Evolutionary conservation across 1,140 invertebrate genomes (phyloP), one percentile per base, ranked within the genome.

Genomic region (Brachionus rotundiformis): DNA sequence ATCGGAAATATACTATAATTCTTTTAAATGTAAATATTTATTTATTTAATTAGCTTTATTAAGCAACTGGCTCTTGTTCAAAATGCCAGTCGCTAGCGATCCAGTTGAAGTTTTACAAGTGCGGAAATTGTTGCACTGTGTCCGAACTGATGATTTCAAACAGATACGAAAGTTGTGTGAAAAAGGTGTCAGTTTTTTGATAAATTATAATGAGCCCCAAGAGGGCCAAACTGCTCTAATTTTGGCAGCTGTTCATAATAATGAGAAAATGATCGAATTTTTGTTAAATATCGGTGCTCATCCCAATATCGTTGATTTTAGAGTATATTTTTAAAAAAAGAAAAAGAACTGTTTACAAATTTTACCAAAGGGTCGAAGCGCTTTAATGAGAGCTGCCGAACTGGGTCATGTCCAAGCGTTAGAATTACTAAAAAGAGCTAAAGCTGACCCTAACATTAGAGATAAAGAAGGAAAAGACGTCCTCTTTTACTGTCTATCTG

Each of bases 391-490:
- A 80, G 87, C 88, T 27, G 86, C 87, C 23, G 87, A 88, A 81
- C 86, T 85, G 83, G 88, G 88, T 4, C 86, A 88, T 84, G 84
- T 87, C 5, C 84, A 88, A 82, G 87, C 87, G 76, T 71, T 89
- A 33, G 85, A 87, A 73, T 84, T 85, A 59, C 71, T 89, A 33
- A 83, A 85, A 23, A 84, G 85, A 73, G 85, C 85, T 82, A 84
- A 84, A 7, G 87, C 87, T 76, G 85, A 88, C 68, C 86, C 88
- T 86, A 85, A 84, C 41, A 65, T 88, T 2, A 85, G 76, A 80
- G 87, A 89, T 83, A 81, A 86, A n/a, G 84, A 88, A 83, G 87
- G 88, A 49, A 88, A 88, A 88, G 87, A 87, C 63, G 85, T 88
- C 31, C 47, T 89, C 25, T 89, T 87, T 82, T 88, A 88, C 79